phyloP scores from a whole-genome alignment of 2,888 invertebrate species.

The Ennomos erosarius region DNA sequence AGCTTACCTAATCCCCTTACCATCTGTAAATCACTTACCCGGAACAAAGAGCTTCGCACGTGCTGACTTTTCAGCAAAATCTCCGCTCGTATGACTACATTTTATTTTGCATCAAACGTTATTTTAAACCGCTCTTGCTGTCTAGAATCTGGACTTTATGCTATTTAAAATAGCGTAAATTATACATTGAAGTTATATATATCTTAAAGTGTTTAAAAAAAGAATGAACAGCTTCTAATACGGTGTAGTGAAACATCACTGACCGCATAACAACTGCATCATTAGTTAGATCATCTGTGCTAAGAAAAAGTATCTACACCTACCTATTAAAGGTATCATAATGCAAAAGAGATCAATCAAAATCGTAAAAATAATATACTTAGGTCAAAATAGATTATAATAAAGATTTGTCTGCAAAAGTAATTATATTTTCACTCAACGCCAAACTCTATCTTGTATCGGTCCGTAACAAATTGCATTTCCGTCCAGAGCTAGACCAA shows the following conservation, averaged over 20 bases:
- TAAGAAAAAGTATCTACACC: no score
- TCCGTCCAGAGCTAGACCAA: constrained; percentile 59
- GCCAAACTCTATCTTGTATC: constrained; percentile 42
- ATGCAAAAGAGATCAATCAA: no score
- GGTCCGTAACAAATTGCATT: constrained; percentile 60
- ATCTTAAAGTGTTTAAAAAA: no score
- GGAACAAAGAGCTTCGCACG: constrained; percentile 45
- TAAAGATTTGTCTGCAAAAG: constrained; percentile 32
- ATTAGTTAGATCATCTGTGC: no score
- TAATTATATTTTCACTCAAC: constrained; percentile 36
- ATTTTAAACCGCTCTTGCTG: constrained; percentile 17
- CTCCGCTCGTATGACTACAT: constrained; percentile 36
- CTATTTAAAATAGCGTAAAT: no score
- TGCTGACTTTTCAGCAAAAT: constrained; percentile 40
- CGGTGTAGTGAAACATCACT: no score
- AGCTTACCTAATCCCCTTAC: constrained; percentile 42
- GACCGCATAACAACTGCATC: no score
- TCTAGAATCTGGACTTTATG: neutral
- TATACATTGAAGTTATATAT: no score
- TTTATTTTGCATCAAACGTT: constrained; percentile 37
- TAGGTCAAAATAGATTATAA: neutral
- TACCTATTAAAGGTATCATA: no score
- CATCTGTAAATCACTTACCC: constrained; percentile 48
- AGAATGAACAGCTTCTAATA: no score
- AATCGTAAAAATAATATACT: no score